Evolutionary conservation across 2,797 vertebrate species (phyloP), one percentile per base, ranked within the genome.

Genomic region (Mus spretus): DNA sequence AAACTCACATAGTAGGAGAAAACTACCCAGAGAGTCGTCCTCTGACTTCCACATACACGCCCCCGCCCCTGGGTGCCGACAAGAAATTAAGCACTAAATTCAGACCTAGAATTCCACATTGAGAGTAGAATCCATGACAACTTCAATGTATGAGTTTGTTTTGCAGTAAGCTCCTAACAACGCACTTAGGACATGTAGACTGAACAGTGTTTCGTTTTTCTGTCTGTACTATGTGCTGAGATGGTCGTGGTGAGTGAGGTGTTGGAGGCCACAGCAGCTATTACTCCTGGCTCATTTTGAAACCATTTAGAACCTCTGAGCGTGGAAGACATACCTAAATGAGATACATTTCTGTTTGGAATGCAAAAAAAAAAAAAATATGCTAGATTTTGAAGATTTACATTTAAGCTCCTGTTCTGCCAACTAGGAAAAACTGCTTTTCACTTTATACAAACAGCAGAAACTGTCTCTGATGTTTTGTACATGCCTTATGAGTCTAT

Each of bases 91-190:
- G 11, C 20, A 81, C 34, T 20, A 24, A 81, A 93, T 44, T 97
- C 77, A 94, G 88, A 96, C 92, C 91, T 14, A 89, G 63, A 93
- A 94, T 96, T 93, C 85, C 26, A 93, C 79, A 37, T 4, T 94
- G 53, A 84, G 63, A 40, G n/a, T 83, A 75, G 77, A 79, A 89
- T 96, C 55, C 67, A 94, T 91, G 24, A 80, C 80, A 96, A 37
- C 44, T 90, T 79, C 37, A 87, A 34, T 81, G 75, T 93, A 2
- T 55, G 87, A n/a, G 34, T 63, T n/a, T 91, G 70, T 85, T 89
- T 72, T 93, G 13, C n/a, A 89, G 37, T 72, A 94, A 93, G 74
- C 31, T 93, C 63, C 7, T 22, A 79, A 77, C 24, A 22, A 77
- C 79, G 84, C 50, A 93, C 37, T 82, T 75, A 31, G 70, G 70